Evolutionary conservation across 2,888 invertebrate genomes (phyloP), one percentile per base, ranked within the genome.

Genomic region (Cybosia mesomella): DNA sequence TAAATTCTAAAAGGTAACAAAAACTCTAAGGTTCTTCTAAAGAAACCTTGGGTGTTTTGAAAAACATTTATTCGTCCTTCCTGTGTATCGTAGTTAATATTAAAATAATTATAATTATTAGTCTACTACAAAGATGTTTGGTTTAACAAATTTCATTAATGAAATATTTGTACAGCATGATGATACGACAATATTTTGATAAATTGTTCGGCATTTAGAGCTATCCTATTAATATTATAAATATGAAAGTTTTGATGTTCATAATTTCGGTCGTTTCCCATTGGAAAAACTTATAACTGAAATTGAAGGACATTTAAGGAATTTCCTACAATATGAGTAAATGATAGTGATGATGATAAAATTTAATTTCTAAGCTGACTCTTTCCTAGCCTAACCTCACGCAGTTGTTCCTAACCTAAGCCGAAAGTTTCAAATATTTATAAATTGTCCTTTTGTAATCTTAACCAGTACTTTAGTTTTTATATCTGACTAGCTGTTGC

Each of bases 91-190:
- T 49, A 49, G 49, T 49, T 18, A 49, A n/a, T n/a, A 49, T 49
- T 49, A n/a, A 49, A 49, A 49, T n/a, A 49, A 49, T 49, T 49
- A 49, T 5, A 28, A 63, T 53, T n/a, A n/a, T n/a, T 49, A 55
- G 22, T 49, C n/a, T n/a, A 34, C 63, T 22, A 39, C 57, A 22
- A 1, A 18, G 61, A 63, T 67, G 72, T 58, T 67, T 15, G 64
- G 21, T 49, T 67, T 64, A 67, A n/a, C 22, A n/a, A 49, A 49
- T 49, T 49, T 55, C 54, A 55, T 55, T 55, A 24, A 13, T 24
- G 49, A 55, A 55, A 55, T 24, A 21, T 21, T 24, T 55, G 54
- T 54, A 22, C 54, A 55, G 21, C 24, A 22, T n/a, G 49, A 49
- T 49, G 49, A 49, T 49, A n/a, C 0, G 49, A 49, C 49, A 49